These are phyloP conservation scores for Merodon equestris DNA, from an alignment of 2,888 invertebrate genomes.

Conservation along the genomic window DNA sequence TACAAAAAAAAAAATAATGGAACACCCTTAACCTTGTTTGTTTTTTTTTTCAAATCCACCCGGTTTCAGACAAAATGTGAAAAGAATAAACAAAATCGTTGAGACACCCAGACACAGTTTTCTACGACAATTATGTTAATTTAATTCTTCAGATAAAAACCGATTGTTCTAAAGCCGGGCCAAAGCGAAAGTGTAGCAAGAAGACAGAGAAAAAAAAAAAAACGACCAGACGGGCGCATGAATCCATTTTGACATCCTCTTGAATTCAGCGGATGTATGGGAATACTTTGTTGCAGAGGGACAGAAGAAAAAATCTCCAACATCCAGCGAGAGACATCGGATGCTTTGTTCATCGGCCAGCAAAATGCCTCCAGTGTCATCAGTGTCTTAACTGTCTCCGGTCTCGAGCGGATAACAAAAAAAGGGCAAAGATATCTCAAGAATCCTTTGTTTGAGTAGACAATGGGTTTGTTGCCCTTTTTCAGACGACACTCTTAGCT, in stretches of 20 bases:
- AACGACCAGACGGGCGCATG: too few relatives aligned
- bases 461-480: slow-evolving; percentile 46
- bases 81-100: slow-evolving; percentile 1
- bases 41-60: too few relatives aligned
- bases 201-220: slow-evolving; percentile 30
- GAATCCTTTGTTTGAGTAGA: slow-evolving; percentile 43
- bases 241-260: slow-evolving; percentile 26
- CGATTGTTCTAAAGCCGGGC: slow-evolving; percentile 46
- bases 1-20: too few relatives aligned
- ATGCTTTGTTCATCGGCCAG: slow-evolving; percentile 29
- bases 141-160: slow-evolving; percentile 39
- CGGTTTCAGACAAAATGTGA: too few relatives aligned
- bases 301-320: not conserved
- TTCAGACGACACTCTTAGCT: too few relatives aligned
- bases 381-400: too few relatives aligned
- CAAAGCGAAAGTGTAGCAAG: slow-evolving; percentile 1
- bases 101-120: slow-evolving; percentile 25
- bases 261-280: too few relatives aligned
- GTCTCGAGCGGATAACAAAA: not conserved
- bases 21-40: too few relatives aligned
- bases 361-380: slow-evolving; percentile 5
- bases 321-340: too few relatives aligned
- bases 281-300: slow-evolving; percentile 36
- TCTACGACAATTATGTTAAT: slow-evolving; percentile 45
- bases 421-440: slow-evolving; percentile 11